phyloP scores from a whole-genome alignment of 2,797 vertebrate species.

The Paramormyrops hopkinsi region DNA sequence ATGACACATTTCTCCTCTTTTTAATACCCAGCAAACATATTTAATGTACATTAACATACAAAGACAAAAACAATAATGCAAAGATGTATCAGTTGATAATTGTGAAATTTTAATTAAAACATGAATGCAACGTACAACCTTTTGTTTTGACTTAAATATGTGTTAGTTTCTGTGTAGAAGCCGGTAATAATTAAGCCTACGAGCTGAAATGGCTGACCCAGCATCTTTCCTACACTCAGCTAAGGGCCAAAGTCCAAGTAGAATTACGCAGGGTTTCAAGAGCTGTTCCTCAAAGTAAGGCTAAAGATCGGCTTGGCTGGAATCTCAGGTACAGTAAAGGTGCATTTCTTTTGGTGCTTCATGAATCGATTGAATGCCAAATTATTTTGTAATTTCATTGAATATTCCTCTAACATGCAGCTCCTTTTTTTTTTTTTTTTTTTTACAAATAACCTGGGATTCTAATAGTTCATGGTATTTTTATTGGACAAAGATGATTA shows the following conservation, averaged over 20 bases:
- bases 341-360: background rate
- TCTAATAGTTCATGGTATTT: background rate
- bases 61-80: background rate
- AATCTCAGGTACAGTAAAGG: background rate
- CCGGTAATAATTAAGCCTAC: background rate
- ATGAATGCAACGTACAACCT: background rate
- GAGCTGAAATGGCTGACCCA: background rate
- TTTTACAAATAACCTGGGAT: background rate
- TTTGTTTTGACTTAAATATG: background rate
- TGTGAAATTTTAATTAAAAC: slow-evolving; percentile 7
- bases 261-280: background rate
- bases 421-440: background rate
- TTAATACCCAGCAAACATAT: background rate
- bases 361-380: background rate
- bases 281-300: background rate
- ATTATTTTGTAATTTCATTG: background rate
- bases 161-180: background rate
- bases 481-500: background rate
- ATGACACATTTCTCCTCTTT: background rate
- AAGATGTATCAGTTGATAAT: background rate
- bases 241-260: slow-evolving; percentile 3
- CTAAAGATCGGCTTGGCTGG: background rate
- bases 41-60: background rate
- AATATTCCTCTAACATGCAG: background rate
- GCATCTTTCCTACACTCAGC: background rate